Percentiles rank a stretch among this genome's conserved stretches.
Conservation (phyloP, 2,888 invertebrate species). For the Temnothorax rugatulus region DNA sequence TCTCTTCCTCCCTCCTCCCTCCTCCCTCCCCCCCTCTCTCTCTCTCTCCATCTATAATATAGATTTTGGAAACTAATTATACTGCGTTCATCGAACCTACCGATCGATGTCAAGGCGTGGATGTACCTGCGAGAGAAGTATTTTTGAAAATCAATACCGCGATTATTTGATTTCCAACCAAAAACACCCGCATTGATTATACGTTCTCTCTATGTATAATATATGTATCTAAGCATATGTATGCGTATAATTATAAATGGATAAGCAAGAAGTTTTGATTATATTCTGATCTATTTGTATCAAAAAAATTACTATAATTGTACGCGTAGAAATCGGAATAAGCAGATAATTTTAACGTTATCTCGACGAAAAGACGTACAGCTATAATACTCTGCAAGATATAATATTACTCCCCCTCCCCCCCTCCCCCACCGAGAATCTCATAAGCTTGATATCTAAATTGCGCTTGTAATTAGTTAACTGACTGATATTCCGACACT, state of each 20-base stretch:
- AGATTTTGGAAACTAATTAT: constrained; percentile 30
- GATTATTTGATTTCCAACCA: constrained; percentile 3
- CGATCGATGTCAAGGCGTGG: constrained; percentile 70
- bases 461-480: neutral
- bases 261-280: neutral
- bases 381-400: neutral
- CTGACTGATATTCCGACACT: neutral
- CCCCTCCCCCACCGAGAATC: neutral
- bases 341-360: neutral
- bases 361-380: neutral
- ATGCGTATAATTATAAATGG: neutral
- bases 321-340: neutral
- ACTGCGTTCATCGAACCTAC: constrained; percentile 63
- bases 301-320: neutral
- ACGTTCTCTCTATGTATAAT: no score
- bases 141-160: constrained; percentile 53
- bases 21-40: neutral
- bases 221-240: neutral
- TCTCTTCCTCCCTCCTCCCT: no score
- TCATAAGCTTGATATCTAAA: neutral
- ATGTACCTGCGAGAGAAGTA: constrained; percentile 66
- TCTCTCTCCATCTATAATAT: neutral
- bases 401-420: neutral
- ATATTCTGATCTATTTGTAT: neutral
- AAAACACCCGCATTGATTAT: neutral